Percentiles rank a stretch among this genome's conserved stretches.
phyloP scores from a whole-genome alignment of 2,888 invertebrate species.

The Mylabris sibirica region DNA sequence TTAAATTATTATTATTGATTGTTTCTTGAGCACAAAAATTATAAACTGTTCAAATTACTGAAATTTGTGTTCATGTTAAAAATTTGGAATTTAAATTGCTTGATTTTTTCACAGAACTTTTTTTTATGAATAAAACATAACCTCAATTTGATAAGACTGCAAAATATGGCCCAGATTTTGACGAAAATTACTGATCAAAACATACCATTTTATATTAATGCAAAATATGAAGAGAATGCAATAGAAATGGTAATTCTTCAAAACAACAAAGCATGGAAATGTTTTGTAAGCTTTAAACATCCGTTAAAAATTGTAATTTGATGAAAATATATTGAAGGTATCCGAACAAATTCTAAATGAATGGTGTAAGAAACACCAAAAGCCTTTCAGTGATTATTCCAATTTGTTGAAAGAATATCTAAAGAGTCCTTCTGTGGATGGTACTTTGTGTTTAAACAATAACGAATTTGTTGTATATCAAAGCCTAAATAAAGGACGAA shows the following conservation, averaged over 20 bases:
- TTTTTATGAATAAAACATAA: neutral
- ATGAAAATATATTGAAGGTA: conserved; percentile 31
- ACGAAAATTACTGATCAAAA: conserved; percentile 18
- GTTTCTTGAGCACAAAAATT: too few relatives aligned
- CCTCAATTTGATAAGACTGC: neutral
- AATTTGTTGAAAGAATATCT: conserved; percentile 33
- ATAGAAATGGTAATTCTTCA: conserved; percentile 16
- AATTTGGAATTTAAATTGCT: too few relatives aligned
- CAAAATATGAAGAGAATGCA: conserved; percentile 1
- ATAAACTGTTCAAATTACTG: too few relatives aligned
- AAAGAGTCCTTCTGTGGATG: conserved; percentile 10
- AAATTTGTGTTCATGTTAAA: too few relatives aligned
- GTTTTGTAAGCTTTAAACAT: conserved; percentile 9
- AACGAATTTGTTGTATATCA: conserved; percentile 37
- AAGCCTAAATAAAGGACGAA: conserved; percentile 23
- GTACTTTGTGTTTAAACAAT: conserved; percentile 26
- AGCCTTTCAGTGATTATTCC: conserved; percentile 35
- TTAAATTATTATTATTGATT: too few relatives aligned
- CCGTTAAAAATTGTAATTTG: conserved; percentile 9
- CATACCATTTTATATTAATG: conserved; percentile 10
- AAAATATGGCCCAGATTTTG: conserved; percentile 15
- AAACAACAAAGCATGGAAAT: conserved; percentile 21
- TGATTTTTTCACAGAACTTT: neutral
- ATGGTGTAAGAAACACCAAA: conserved; percentile 36
- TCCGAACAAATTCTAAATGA: conserved; percentile 31